Conservation (phyloP, 1,140 invertebrate species). For the Trichogramma pretiosum region DNA sequence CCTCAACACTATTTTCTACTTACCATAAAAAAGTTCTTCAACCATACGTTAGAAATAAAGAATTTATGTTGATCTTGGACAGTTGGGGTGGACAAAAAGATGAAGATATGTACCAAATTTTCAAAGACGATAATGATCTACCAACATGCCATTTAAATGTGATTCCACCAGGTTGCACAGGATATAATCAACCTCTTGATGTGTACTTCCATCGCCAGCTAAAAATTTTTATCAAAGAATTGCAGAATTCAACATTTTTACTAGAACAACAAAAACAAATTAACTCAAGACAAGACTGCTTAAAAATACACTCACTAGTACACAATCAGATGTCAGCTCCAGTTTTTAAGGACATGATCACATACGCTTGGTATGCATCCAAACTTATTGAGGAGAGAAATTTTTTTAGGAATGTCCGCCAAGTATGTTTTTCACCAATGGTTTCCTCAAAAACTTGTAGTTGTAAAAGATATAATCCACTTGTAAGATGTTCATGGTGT, state of each 20-base stretch:
- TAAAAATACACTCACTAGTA: background rate
- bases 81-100: background rate
- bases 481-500: constrained; percentile 9
- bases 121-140: background rate
- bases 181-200: background rate
- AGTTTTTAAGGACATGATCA: background rate
- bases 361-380: background rate
- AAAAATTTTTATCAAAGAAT: background rate
- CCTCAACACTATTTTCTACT: background rate
- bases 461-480: background rate
- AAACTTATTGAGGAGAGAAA: background rate
- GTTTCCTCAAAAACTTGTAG: background rate
- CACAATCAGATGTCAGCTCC: background rate
- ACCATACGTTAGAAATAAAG: background rate
- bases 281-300: background rate
- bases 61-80: background rate
- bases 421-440: constrained; percentile 9
- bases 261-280: background rate
- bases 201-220: constrained; percentile 3
- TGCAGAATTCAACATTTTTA: background rate
- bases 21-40: background rate
- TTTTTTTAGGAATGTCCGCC: background rate
- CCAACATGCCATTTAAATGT: background rate
- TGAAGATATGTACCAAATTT: background rate
- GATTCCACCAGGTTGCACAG: background rate